Conservation (phyloP, 2,797 vertebrate species). For the Siniperca undulata region DNA sequence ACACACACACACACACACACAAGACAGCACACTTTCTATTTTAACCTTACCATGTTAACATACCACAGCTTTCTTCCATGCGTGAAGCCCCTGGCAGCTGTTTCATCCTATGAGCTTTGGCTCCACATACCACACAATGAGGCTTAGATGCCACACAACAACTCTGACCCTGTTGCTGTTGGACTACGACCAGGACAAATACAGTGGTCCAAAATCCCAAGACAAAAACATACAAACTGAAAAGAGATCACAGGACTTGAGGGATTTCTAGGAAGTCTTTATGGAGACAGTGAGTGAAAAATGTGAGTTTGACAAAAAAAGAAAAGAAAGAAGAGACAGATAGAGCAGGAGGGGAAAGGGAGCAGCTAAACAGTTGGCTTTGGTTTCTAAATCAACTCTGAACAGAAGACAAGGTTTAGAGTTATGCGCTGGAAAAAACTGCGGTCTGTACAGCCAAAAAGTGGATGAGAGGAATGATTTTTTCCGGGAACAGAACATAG, state of each 20-base stretch:
- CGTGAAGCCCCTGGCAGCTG: conserved; percentile 76
- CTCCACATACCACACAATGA: conserved; percentile 64
- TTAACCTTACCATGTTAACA: conserved; percentile 71
- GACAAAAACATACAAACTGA: conserved; percentile 26
- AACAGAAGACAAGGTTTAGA: conserved; percentile 79
- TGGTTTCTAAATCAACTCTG: conserved; percentile 73
- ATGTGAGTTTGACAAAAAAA: conserved; percentile 50
- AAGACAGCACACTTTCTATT: conserved; percentile 69
- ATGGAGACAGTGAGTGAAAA: conserved; percentile 42
- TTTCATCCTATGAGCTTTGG: conserved; percentile 63
- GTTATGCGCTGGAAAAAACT: conserved; percentile 81
- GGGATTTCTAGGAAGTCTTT: conserved; percentile 49
- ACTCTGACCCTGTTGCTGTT: conserved; percentile 64
- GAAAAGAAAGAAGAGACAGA: conserved; percentile 43
- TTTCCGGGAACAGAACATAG: conserved; percentile 69
- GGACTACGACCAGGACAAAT: conserved; percentile 64
- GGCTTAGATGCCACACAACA: conserved; percentile 62
- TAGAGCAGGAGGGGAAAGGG: conserved; percentile 23
- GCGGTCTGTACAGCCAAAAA: conserved; percentile 75
- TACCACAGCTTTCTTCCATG: conserved; percentile 64
- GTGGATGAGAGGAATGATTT: conserved; percentile 65
- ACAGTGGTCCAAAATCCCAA: conserved; percentile 44
- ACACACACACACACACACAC: conserved; percentile 29
- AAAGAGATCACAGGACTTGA: conserved; percentile 26
- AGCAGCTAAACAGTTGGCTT: conserved; percentile 68